Evolutionary conservation across 2,888 invertebrate genomes (phyloP).

Genomic region (Patella depressa): DNA sequence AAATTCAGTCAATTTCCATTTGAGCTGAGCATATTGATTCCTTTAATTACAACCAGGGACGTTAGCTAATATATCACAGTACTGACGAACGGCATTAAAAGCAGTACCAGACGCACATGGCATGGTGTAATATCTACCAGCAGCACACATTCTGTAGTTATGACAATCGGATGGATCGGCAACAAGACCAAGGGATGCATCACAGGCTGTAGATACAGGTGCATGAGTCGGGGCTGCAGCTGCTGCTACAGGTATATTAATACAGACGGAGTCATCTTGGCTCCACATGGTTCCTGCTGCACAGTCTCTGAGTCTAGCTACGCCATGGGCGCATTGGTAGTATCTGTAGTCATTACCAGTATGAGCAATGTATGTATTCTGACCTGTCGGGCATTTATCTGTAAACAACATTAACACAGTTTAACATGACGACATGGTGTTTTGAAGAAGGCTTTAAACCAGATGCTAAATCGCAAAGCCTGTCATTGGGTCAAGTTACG

Average conservation of each 20-base stretch:
- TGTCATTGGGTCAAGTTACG: no score
- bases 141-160: neutral
- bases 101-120: neutral
- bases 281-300: conserved; percentile 24
- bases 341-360: conserved; percentile 21
- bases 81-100: neutral
- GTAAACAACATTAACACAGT: neutral
- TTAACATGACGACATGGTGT: no score
- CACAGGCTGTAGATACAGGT: neutral
- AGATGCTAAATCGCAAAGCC: no score
- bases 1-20: no score
- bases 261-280: conserved; percentile 18
- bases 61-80: neutral
- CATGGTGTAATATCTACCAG: neutral
- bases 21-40: no score
- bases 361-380: conserved; percentile 19
- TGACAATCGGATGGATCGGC: neutral
- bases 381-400: conserved; percentile 26
- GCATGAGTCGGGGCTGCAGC: neutral
- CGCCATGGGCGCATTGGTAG: conserved; percentile 32
- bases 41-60: neutral
- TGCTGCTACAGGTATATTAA: neutral
- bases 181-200: neutral
- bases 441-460: no score
- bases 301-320: conserved; percentile 26